Conservation (phyloP, 2,797 vertebrate species). For the Alexandromys oeconomus region DNA sequence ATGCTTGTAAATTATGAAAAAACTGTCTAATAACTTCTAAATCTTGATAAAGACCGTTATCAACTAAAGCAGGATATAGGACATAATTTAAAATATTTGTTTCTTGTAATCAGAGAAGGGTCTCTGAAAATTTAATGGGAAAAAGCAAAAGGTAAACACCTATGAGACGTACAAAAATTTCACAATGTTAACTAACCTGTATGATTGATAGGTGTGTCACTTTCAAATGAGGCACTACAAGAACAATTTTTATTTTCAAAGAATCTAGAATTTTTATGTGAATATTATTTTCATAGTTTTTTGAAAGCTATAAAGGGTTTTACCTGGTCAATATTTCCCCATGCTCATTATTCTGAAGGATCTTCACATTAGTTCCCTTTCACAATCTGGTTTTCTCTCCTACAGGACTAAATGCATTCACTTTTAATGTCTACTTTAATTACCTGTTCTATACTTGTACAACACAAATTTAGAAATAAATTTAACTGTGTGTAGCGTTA, state of each 20-base stretch:
- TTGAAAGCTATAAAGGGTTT: background rate
- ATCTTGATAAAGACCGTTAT: background rate
- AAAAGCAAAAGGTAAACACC: fast-evolving
- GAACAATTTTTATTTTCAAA: background rate
- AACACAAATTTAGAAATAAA: background rate
- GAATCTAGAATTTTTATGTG: background rate
- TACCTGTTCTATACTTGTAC: background rate
- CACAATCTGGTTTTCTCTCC: background rate
- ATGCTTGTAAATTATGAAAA: background rate
- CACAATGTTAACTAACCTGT: background rate
- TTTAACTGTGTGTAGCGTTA: background rate
- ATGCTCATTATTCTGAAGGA: background rate
- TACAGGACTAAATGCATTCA: background rate
- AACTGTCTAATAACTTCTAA: background rate
- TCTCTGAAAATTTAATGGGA: no score
- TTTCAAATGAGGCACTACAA: background rate
- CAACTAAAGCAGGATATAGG: no score
- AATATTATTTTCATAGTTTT: background rate
- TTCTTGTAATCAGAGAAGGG: no score
- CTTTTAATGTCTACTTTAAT: background rate
- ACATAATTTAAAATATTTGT: no score
- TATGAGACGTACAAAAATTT: background rate
- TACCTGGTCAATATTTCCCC: background rate
- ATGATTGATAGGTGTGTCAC: background rate
- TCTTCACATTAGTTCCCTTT: background rate